A percentile compares a stretch with the other conserved stretches of the same genome.
Conservation (phyloP, 1,140 invertebrate genomes). For the Anthonomus grandis region DNA sequence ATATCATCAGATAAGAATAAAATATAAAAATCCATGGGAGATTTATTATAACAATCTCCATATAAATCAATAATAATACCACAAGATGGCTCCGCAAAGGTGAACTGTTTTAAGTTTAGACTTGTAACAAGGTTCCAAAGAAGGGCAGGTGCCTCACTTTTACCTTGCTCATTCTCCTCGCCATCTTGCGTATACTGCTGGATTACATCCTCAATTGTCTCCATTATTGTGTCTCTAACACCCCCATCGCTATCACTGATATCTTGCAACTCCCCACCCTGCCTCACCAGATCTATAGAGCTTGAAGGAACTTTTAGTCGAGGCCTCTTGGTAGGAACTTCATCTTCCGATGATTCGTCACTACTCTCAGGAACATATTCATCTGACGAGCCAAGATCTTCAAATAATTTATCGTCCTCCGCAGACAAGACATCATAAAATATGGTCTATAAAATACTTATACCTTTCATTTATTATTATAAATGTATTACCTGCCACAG, state of each 20-base stretch:
- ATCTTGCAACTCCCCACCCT: background rate
- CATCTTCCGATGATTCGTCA: background rate
- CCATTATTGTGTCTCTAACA: background rate
- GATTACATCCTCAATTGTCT: background rate
- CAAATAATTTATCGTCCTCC: background rate
- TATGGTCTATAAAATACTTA: background rate
- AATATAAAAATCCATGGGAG: slow-evolving; percentile 1
- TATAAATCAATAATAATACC: background rate
- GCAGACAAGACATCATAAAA: background rate
- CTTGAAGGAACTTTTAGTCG: background rate
- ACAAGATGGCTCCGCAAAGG: background rate
- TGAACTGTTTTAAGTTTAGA: background rate
- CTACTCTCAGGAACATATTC: background rate
- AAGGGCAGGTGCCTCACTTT: background rate
- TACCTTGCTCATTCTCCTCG: background rate
- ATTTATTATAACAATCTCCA: background rate
- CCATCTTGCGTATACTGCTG: background rate
- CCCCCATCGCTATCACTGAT: background rate
- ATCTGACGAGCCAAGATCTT: background rate
- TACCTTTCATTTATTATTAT: background rate
- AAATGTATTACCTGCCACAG: slow-evolving; percentile 2
- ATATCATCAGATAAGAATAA: slow-evolving; percentile 4
- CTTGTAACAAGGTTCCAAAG: background rate
- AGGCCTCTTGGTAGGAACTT: background rate
- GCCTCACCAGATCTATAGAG: background rate